A percentile compares a stretch with the other conserved stretches of the same genome.
These are phyloP conservation scores for Epizoanthus scotinus DNA, from an alignment of 92 coral and sea anemone genomes.

Conservation along the genomic window DNA sequence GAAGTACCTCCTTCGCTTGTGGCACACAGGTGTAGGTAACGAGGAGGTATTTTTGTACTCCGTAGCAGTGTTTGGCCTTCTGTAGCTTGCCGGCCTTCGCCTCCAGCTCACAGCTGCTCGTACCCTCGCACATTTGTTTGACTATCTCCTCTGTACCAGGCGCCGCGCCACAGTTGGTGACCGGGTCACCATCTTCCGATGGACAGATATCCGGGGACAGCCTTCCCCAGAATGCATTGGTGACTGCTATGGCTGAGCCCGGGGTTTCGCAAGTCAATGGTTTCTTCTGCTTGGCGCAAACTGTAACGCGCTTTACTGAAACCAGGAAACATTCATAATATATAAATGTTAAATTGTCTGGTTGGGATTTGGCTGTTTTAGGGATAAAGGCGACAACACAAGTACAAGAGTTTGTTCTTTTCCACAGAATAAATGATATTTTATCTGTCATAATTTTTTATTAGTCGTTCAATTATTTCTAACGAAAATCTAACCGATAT, in stretches of 20 bases:
- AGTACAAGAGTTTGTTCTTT: too few species aligned
- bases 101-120: slow-evolving; percentile 88
- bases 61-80: slow-evolving; percentile 78
- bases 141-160: slow-evolving; percentile 85
- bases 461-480: too few species aligned
- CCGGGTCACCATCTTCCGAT: slow-evolving; percentile 95
- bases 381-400: too few species aligned
- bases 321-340: not conserved
- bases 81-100: slow-evolving; percentile 86
- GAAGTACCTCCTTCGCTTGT: slow-evolving; percentile 71
- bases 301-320: slow-evolving; percentile 75
- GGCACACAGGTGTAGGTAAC: slow-evolving; percentile 97
- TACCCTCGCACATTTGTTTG: slow-evolving; percentile 93
- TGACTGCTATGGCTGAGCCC: slow-evolving; percentile 94
- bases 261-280: slow-evolving; percentile 89
- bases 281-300: slow-evolving; percentile 81
- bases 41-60: slow-evolving; percentile 89
- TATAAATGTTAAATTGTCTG: not conserved
- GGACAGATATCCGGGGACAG: slow-evolving; percentile 86
- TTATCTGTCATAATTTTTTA: too few species aligned
- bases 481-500: too few species aligned
- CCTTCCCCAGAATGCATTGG: slow-evolving; percentile 97
- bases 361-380: too few species aligned
- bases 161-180: slow-evolving; percentile 74
- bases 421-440: too few species aligned